These are phyloP conservation scores for Anoplophora glabripennis DNA, from an alignment of 1,140 invertebrate genomes.

Conservation along the genomic window DNA sequence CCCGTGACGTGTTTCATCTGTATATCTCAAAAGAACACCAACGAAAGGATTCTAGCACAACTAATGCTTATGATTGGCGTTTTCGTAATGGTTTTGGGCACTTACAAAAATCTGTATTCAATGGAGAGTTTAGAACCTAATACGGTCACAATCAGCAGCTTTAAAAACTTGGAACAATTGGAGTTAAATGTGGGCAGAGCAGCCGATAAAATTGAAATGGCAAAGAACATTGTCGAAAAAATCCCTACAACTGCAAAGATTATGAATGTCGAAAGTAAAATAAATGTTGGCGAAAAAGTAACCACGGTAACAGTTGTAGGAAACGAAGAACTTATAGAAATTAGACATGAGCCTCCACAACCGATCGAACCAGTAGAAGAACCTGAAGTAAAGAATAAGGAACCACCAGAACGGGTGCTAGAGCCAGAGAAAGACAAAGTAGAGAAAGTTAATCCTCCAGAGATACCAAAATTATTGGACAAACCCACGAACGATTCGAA, in stretches of 20 bases:
- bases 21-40: conserved; percentile 69
- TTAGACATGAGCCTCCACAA: conserved; percentile 54
- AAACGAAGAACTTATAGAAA: conserved; percentile 32
- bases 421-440: conserved; percentile 5
- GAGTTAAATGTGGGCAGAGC: neutral
- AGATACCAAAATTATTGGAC: too few species aligned
- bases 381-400: neutral
- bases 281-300: neutral
- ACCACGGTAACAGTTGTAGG: conserved; percentile 6
- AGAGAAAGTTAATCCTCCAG: neutral
- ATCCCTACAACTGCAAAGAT: conserved; percentile 1
- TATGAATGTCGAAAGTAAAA: neutral
- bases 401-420: conserved; percentile 11
- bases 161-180: neutral
- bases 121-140: conserved; percentile 56
- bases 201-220: too few species aligned
- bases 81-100: conserved; percentile 79
- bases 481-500: conserved; percentile 17
- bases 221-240: neutral
- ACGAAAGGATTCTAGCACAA: conserved; percentile 69
- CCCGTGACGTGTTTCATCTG: conserved; percentile 77
- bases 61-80: conserved; percentile 72
- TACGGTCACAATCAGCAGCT: neutral
- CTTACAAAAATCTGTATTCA: conserved; percentile 79
- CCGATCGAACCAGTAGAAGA: conserved; percentile 49